These are phyloP conservation scores for Zalophus californianus DNA, from an alignment of 2,797 vertebrate species.

Conservation along the genomic window DNA sequence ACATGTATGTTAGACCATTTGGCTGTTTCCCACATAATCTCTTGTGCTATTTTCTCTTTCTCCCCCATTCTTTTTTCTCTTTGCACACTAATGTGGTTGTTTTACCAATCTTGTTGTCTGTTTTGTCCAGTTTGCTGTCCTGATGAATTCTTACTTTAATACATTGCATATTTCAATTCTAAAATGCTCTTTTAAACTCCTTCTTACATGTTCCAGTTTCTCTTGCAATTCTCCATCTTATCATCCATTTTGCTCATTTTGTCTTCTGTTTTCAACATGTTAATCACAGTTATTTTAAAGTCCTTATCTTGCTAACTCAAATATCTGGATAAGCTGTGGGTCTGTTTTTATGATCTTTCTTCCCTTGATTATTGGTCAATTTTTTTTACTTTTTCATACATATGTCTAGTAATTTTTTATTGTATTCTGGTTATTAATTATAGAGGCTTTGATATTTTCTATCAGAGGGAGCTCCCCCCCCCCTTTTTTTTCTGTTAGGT, in stretches of 20 bases:
- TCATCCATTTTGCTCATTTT: background rate
- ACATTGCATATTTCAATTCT: background rate
- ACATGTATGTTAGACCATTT: background rate
- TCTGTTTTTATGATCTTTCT: background rate
- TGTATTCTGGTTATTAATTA: background rate
- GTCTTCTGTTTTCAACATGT: background rate
- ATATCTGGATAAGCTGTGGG: background rate
- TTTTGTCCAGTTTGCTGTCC: background rate
- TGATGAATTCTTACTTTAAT: background rate
- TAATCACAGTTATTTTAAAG: background rate
- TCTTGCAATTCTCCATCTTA: background rate
- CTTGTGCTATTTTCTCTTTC: background rate
- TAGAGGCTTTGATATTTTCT: background rate
- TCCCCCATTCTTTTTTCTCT: fast-evolving
- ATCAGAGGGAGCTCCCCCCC: background rate
- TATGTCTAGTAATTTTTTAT: background rate
- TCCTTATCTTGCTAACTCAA: background rate
- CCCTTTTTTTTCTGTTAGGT: background rate
- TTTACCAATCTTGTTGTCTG: background rate
- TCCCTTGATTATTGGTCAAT: background rate
- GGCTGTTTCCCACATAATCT: background rate
- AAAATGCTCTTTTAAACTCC: background rate
- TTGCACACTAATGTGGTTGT: background rate
- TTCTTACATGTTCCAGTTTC: background rate
- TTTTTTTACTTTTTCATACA: background rate